These are phyloP conservation scores for Acrocyrtus sp. DNA, from an alignment of 2,888 invertebrate species.

Conservation along the genomic window DNA sequence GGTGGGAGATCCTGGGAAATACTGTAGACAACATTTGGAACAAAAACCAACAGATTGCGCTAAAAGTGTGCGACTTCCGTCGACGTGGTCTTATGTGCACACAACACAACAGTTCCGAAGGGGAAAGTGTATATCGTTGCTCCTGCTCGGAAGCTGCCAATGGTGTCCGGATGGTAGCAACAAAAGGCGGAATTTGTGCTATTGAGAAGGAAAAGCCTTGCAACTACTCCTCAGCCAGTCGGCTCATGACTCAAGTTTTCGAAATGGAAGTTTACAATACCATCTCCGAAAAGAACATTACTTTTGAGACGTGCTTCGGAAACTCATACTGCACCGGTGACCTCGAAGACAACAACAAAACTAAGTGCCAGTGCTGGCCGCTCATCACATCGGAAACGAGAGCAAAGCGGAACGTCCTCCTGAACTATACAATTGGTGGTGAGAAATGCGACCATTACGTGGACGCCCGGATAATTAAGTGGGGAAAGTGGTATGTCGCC, in stretches of 20 bases:
- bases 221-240: background rate
- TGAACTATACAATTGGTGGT: background rate
- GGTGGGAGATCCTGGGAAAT: constrained; percentile 9
- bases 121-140: background rate
- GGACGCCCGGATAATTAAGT: background rate
- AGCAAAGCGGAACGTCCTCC: background rate
- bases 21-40: background rate
- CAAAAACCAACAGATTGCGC: background rate
- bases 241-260: background rate
- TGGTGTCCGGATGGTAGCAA: background rate
- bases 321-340: constrained; percentile 11
- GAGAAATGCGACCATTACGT: background rate
- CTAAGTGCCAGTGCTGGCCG: constrained; percentile 4
- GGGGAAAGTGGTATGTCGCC: constrained; percentile 5
- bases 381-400: background rate
- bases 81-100: background rate
- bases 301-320: constrained; percentile 9
- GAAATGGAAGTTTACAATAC: constrained; percentile 9
- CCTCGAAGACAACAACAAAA: background rate
- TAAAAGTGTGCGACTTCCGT: background rate
- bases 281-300: background rate
- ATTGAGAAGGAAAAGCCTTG: background rate
- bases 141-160: background rate
- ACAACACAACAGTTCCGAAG: too few relatives aligned
- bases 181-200: background rate